Conservation (phyloP, 2,113 vertebrate species). For the Coptodon rendalli region DNA sequence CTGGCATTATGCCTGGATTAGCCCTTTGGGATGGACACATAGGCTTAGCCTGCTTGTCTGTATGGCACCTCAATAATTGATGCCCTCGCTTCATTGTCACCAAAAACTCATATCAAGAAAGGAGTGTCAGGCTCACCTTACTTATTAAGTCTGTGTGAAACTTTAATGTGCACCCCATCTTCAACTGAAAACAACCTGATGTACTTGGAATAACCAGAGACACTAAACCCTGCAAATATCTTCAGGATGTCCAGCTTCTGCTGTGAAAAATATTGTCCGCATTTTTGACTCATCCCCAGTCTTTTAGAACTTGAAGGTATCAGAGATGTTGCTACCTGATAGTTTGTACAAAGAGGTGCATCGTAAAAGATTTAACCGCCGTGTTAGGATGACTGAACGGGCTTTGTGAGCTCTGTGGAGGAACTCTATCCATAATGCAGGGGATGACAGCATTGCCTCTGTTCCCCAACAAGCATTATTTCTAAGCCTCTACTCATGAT, state of each 20-base stretch:
- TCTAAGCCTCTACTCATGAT: slow-evolving; percentile 38
- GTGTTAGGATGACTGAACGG: slow-evolving; percentile 55
- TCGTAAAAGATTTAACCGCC: slow-evolving; percentile 68
- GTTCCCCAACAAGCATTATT: slow-evolving; percentile 43
- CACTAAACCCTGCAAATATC: neutral
- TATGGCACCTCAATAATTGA: slow-evolving; percentile 71
- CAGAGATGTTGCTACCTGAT: slow-evolving; percentile 47
- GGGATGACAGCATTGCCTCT: slow-evolving; percentile 49
- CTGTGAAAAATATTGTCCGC: neutral
- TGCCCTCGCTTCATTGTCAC: slow-evolving; percentile 68
- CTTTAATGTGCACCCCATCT: slow-evolving; percentile 71
- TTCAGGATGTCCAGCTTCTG: neutral
- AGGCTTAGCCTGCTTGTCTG: slow-evolving; percentile 25
- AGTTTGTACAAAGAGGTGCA: slow-evolving; percentile 32
- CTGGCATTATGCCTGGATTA: neutral
- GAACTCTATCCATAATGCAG: slow-evolving; percentile 70
- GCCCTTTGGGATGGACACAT: slow-evolving; percentile 13
- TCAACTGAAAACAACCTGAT: slow-evolving; percentile 38
- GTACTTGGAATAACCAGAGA: neutral
- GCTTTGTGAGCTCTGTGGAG: slow-evolving; percentile 51
- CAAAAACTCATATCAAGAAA: slow-evolving; percentile 73
- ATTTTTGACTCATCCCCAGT: neutral
- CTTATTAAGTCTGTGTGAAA: slow-evolving; percentile 75
- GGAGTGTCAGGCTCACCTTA: slow-evolving; percentile 73
- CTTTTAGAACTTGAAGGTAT: neutral